These are phyloP conservation scores for Hypothenemus hampei DNA, from an alignment of 1,140 invertebrate species.

Conservation along the genomic window DNA sequence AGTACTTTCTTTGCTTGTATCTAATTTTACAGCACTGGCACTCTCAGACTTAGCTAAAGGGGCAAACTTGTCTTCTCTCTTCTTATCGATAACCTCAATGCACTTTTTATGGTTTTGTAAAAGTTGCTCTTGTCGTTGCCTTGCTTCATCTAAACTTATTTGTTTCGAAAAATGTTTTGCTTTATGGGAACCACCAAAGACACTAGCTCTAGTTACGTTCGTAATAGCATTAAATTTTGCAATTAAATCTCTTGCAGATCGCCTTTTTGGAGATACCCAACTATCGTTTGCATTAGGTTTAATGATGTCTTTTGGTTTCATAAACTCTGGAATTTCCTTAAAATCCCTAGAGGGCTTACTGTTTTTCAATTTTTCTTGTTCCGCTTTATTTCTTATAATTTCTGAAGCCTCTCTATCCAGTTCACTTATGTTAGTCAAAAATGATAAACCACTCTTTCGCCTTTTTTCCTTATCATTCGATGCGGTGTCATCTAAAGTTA, in stretches of 20 bases:
- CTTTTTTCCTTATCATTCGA: conserved; percentile 47
- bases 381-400: conserved; percentile 56
- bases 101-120: conserved; percentile 34
- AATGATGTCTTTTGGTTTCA: conserved; percentile 39
- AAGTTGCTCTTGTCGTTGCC: conserved; percentile 30
- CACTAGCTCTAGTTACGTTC: conserved; percentile 54
- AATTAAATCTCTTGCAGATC: conserved; percentile 54
- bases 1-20: too few species aligned
- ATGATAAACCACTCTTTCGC: conserved; percentile 56
- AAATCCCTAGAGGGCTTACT: conserved; percentile 32
- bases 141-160: conserved; percentile 28
- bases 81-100: conserved; percentile 37
- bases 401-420: conserved; percentile 71
- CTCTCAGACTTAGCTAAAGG: conserved; percentile 41
- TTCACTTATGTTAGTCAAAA: conserved; percentile 75
- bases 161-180: conserved; percentile 35
- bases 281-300: conserved; percentile 40
- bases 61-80: conserved; percentile 23
- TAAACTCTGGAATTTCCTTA: conserved; percentile 43
- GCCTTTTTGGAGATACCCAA: conserved; percentile 45
- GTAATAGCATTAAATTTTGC: conserved; percentile 61
- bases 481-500: conserved; percentile 45
- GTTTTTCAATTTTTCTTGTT: conserved; percentile 30
- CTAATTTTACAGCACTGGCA: conserved; percentile 32
- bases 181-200: conserved; percentile 40